These are phyloP conservation scores for Mus pahari DNA, from an alignment of 2,113 vertebrate species.

Conservation along the genomic window DNA sequence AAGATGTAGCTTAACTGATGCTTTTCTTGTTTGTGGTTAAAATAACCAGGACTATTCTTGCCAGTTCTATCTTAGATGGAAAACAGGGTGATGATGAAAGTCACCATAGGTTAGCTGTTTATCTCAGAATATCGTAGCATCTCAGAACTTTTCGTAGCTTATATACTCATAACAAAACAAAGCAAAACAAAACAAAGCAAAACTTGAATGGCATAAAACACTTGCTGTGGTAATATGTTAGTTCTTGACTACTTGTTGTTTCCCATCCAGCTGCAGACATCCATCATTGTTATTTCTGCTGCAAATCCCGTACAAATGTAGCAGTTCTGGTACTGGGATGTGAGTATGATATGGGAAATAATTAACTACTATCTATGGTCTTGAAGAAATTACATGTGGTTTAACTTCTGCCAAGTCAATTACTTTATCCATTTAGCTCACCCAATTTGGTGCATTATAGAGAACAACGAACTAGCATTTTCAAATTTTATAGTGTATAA, in stretches of 20 bases:
- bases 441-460: slow-evolving; percentile 20
- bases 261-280: not conserved
- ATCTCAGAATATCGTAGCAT: too few species aligned
- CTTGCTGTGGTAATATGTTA: not conserved
- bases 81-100: not conserved
- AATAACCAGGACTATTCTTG: not conserved
- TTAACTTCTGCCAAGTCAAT: slow-evolving; percentile 63
- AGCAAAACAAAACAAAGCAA: not conserved
- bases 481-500: slow-evolving; percentile 30
- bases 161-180: not conserved
- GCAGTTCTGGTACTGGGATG: not conserved
- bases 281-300: not conserved
- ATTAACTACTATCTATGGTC: slow-evolving; percentile 45
- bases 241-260: not conserved
- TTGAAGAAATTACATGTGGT: slow-evolving; percentile 57
- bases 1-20: not conserved
- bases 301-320: not conserved
- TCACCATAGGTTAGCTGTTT: not conserved
- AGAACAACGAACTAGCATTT: slow-evolving; percentile 45
- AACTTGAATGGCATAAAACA: not conserved
- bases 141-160: not conserved
- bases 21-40: slow-evolving; percentile 1
- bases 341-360: slow-evolving; percentile 52
- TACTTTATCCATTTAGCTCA: slow-evolving; percentile 56
- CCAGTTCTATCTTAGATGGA: not conserved